Evolutionary conservation across 2,888 invertebrate species (phyloP).

Genomic region (Ethmia dodecea): DNA sequence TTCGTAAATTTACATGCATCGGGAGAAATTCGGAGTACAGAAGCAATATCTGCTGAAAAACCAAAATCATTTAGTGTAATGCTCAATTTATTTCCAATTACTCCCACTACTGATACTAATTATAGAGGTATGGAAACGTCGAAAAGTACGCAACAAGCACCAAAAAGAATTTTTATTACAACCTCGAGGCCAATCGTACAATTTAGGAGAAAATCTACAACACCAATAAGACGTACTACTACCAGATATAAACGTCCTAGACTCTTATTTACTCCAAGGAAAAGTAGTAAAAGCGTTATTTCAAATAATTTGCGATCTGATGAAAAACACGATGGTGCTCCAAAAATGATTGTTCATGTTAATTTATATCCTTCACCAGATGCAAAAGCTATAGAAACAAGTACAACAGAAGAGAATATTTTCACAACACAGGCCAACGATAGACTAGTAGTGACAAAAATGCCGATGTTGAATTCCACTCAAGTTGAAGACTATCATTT

Average conservation of each 20-base stretch:
- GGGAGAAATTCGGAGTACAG: conserved; percentile 23
- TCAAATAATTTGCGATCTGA: not conserved
- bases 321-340: conserved; percentile 7
- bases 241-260: conserved; percentile 35
- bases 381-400: conserved; percentile 20
- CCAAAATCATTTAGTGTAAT: conserved; percentile 80
- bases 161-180: conserved; percentile 52
- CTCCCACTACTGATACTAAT: conserved; percentile 29
- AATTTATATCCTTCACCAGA: conserved; percentile 74
- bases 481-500: conserved; percentile 59
- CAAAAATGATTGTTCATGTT: conserved; percentile 80
- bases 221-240: conserved; percentile 32
- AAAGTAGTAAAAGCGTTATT: conserved; percentile 4
- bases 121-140: conserved; percentile 35
- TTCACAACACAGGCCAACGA: conserved; percentile 20
- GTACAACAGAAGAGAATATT: conserved; percentile 20
- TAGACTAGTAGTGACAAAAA: conserved; percentile 31
- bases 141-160: conserved; percentile 9
- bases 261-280: conserved; percentile 17
- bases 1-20: conserved; percentile 18
- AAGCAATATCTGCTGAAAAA: conserved; percentile 27
- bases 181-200: conserved; percentile 50
- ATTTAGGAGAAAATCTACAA: conserved; percentile 50
- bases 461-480: conserved; percentile 39
- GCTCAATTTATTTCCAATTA: conserved; percentile 80